Evolutionary conservation across 2,113 vertebrate species (phyloP).

Genomic region (Caretta caretta): DNA sequence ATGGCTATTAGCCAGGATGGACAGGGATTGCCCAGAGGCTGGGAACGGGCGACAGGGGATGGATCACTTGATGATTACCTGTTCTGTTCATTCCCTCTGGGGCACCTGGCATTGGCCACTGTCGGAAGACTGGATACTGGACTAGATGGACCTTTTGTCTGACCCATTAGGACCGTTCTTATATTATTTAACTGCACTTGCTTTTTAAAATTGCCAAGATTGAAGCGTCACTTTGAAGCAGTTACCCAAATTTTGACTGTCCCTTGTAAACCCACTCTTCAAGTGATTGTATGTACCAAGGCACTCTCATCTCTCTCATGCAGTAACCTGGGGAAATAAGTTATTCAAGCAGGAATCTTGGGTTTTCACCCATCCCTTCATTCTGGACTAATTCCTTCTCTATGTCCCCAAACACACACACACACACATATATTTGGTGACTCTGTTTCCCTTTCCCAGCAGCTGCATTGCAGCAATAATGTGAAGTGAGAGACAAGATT

Average conservation of each 20-base stretch:
- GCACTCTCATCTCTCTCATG: not conserved
- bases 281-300: fast-evolving
- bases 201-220: not conserved
- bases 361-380: not conserved
- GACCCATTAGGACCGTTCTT: not conserved
- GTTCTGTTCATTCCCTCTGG: no score
- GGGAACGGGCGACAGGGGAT: no score
- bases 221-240: not conserved
- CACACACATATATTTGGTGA: constrained; percentile 8
- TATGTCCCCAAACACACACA: not conserved
- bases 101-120: no score
- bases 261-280: not conserved
- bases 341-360: not conserved
- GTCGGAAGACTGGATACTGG: no score
- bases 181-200: not conserved
- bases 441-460: constrained; percentile 24
- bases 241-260: not conserved
- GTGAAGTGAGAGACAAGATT: constrained; percentile 24
- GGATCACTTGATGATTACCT: no score
- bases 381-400: constrained; percentile 3
- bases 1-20: no score
- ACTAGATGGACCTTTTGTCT: no score
- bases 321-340: constrained; percentile 1
- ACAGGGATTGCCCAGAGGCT: no score
- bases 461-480: constrained; percentile 66